Conservation (phyloP, 1,140 invertebrate genomes). For the Lordiphosa stackelbergi region DNA sequence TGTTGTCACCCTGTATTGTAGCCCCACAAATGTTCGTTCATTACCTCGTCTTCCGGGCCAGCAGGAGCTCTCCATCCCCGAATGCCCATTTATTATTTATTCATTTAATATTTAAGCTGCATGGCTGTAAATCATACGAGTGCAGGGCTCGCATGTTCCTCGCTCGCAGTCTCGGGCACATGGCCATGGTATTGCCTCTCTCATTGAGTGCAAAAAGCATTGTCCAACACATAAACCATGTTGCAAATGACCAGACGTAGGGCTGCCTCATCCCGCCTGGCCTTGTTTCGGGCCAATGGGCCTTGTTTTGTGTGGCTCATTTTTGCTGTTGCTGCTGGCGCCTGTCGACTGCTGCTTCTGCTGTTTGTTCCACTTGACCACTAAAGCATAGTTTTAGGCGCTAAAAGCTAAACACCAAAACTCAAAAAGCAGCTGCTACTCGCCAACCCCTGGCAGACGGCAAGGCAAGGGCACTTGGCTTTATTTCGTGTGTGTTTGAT, state of each 20-base stretch:
- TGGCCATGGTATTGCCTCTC: conserved; percentile 33
- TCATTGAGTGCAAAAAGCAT: conserved; percentile 72
- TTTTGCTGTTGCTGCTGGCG: conserved; percentile 27
- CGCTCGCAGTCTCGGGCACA: conserved; percentile 9
- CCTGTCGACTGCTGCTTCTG: conserved; percentile 24
- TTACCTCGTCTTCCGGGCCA: not conserved
- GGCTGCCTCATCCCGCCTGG: conserved; percentile 2
- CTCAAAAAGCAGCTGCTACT: conserved; percentile 71
- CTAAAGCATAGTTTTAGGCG: conserved; percentile 75
- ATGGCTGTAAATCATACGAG: conserved; percentile 47
- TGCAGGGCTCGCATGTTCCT: conserved; percentile 17
- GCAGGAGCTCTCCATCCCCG: conserved; percentile 16
- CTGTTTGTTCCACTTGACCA: conserved; percentile 74
- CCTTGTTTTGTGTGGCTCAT: conserved; percentile 45
- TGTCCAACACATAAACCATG: conserved; percentile 71
- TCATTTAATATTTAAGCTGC: conserved; percentile 66
- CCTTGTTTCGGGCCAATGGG: conserved; percentile 28
- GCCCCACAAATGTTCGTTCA: not conserved
- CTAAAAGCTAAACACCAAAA: conserved; percentile 75
- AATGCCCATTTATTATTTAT: conserved; percentile 56
- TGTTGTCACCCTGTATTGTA: not conserved
- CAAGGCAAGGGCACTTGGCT: conserved; percentile 44
- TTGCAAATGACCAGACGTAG: conserved; percentile 73
- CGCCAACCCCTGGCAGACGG: conserved; percentile 4
- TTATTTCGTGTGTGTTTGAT: conserved; percentile 46